Base-by-base conservation (phyloP, 2,113 vertebrate genomes). In the Brachyhypopomus occidentalis region DNA sequence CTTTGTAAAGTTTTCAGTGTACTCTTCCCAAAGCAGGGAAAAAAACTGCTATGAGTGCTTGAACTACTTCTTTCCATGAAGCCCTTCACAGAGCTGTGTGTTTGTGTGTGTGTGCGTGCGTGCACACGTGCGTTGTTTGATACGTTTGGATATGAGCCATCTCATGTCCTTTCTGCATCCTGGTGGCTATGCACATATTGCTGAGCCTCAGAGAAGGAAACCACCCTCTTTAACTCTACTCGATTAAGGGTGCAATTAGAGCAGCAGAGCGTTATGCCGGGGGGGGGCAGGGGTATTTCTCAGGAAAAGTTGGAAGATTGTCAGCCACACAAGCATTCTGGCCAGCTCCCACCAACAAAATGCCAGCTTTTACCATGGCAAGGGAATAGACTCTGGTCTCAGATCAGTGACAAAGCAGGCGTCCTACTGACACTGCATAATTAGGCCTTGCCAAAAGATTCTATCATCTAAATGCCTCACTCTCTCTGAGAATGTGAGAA, bases 141-240 rank as follows among this genome's bases (percentile, higher is more conserved):
- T 79, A 78, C 62, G 75, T 83, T 70, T 85, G 80, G 81, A 87
- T 62, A 19, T 8, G 45, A 78, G 78, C 83, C 81, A 75, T 69
- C 38, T 82, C 56, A 62, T 64, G n/a, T 55, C n/a, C 62, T 71
- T 77, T 17, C 9, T 58, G 63, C 48, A 20, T 59, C 69, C 48
- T 72, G 70, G 66, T 79, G 36, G 72, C 62, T 41, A 45, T 34
- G 70, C 36, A 64, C 38, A 63, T 59, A 67, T 59, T 74, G 66
- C 71, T 74, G 36, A 72, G 45, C 70, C 62, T 52, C 66, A 77
- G 63, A 77, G 75, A 76, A 73, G 16, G 64, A 76, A 72, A 76
- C 59, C 58, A 62, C 56, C 56, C 79, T 64, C 27, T 80, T 79
- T 77, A 81, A 77, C 62, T 52, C 17, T 8, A 55, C 56, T 27